A percentile compares a stretch with the other conserved stretches of the same genome.
Evolutionary conservation across 2,113 vertebrate species (phyloP).

Genomic region (Catharus fuscescens): DNA sequence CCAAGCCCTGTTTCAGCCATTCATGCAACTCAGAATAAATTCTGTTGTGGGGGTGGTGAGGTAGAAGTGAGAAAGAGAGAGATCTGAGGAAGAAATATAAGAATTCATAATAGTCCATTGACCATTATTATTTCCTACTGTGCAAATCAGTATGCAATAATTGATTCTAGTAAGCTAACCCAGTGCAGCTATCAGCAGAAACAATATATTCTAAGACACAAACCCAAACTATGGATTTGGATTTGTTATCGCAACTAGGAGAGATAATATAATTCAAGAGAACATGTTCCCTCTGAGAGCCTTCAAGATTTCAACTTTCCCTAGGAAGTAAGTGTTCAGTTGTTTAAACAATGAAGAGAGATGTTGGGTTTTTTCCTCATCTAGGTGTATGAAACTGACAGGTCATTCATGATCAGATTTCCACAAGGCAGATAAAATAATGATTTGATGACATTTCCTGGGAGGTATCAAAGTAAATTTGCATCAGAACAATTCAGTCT

Average conservation of each 20-base stretch:
- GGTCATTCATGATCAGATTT: background rate
- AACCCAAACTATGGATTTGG: background rate
- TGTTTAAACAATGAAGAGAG: background rate
- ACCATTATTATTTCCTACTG: background rate
- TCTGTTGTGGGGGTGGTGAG: background rate
- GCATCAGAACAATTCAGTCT: slow-evolving; percentile 12
- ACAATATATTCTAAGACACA: background rate
- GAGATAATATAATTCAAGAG: background rate
- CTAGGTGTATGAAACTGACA: background rate
- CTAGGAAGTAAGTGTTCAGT: background rate
- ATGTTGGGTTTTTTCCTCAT: background rate
- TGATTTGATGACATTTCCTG: background rate
- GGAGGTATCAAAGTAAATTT: background rate
- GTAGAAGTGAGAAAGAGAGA: background rate
- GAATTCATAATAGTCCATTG: background rate
- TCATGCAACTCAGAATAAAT: background rate
- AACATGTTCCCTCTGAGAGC: background rate
- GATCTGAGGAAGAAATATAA: background rate
- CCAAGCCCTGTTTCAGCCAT: background rate
- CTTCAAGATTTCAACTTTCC: background rate
- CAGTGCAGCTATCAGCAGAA: background rate
- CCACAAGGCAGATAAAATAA: background rate
- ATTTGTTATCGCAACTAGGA: background rate
- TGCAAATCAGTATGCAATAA: background rate
- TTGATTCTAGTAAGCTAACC: background rate